phyloP scores from a whole-genome alignment of 2,113 vertebrate species.

The Vimba vimba region DNA sequence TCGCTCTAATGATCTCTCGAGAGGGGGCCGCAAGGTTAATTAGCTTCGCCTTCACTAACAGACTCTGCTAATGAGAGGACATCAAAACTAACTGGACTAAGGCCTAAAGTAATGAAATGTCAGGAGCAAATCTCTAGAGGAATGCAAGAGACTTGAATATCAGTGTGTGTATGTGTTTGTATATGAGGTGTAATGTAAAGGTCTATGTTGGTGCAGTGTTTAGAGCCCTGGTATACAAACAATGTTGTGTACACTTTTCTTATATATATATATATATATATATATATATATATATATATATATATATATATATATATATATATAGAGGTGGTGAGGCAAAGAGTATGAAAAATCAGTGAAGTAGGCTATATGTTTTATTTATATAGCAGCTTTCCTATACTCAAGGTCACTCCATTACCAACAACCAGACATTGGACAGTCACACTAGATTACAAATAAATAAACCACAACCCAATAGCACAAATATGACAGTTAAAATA shows the following conservation, averaged over 20 bases:
- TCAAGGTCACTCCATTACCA: not conserved
- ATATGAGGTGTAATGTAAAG: conserved; percentile 26
- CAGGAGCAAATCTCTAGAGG: conserved; percentile 48
- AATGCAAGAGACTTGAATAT: conserved; percentile 22
- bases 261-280: not conserved
- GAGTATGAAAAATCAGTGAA: not conserved
- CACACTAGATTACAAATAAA: not conserved
- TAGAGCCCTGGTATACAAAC: not conserved
- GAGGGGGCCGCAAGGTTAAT: conserved; percentile 54
- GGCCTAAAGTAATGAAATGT: conserved; percentile 61
- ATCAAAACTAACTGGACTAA: conserved; percentile 55
- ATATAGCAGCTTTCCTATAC: not conserved
- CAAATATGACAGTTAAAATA: not conserved
- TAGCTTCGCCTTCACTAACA: conserved; percentile 49
- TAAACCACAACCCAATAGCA: not conserved
- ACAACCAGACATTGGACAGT: not conserved
- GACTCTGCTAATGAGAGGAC: conserved; percentile 59
- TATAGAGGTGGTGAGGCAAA: not conserved
- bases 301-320: not conserved
- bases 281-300: too few species aligned
- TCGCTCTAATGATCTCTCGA: conserved; percentile 43
- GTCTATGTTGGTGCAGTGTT: not conserved
- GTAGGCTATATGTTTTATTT: not conserved
- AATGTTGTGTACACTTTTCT: not conserved
- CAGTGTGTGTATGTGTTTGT: conserved; percentile 43